These are phyloP conservation scores for Neoascia interrupta DNA, from an alignment of 2,888 invertebrate genomes.

Conservation along the genomic window DNA sequence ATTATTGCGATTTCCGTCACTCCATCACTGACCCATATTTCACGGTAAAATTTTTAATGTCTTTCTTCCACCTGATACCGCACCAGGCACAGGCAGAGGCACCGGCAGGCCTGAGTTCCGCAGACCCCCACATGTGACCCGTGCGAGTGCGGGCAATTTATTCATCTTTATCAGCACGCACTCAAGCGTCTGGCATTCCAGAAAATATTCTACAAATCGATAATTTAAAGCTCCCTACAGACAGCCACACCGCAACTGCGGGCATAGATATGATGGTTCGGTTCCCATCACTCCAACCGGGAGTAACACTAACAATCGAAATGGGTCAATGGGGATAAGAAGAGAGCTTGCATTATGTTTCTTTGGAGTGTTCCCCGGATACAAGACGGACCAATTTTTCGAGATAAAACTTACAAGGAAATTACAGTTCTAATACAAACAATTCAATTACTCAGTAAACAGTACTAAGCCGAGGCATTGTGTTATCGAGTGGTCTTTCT, in stretches of 20 bases:
- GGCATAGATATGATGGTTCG: too few species aligned
- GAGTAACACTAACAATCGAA: conserved; percentile 29
- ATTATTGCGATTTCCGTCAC: conserved; percentile 65
- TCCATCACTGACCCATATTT: conserved; percentile 60
- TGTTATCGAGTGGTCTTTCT: conserved; percentile 23
- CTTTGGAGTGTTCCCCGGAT: conserved; percentile 39
- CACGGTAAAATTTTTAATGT: conserved; percentile 19
- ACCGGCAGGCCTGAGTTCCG: background rate
- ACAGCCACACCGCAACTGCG: background rate
- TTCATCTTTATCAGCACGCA: conserved; percentile 56
- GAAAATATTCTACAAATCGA: conserved; percentile 43
- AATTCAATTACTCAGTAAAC: conserved; percentile 33
- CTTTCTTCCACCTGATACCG: conserved; percentile 50
- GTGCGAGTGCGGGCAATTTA: conserved; percentile 8
- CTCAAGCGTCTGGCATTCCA: conserved; percentile 48
- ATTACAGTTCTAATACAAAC: conserved; percentile 14
- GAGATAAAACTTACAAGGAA: background rate
- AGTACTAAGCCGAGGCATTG: conserved; percentile 13
- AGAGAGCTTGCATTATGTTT: conserved; percentile 37
- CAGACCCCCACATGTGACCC: background rate
- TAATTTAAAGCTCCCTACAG: conserved; percentile 23
- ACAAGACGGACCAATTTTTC: background rate
- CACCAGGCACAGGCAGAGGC: too few species aligned
- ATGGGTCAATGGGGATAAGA: conserved; percentile 45
- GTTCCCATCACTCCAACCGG: too few species aligned